phyloP scores from a whole-genome alignment of 2,888 invertebrate genomes.

The Tetragnatha montana region DNA sequence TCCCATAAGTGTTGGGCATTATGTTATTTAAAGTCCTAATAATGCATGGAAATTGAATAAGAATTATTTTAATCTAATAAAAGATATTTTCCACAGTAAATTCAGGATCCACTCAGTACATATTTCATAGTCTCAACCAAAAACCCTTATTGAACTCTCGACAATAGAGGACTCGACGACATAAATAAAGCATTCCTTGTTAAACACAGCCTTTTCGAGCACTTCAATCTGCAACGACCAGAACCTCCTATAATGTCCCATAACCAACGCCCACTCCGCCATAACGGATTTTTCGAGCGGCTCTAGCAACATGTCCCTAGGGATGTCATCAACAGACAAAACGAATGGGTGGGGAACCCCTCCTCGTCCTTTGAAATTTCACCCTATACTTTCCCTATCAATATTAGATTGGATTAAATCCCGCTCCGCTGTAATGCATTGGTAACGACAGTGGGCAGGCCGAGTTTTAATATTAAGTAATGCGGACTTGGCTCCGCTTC shows the following conservation, averaged over 20 bases:
- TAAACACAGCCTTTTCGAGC: not conserved
- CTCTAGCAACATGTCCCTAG: constrained; percentile 2
- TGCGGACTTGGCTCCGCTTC: not conserved
- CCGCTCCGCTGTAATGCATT: constrained; percentile 35
- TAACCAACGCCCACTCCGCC: constrained; percentile 46
- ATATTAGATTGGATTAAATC: constrained; percentile 53
- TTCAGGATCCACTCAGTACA: too few relatives aligned
- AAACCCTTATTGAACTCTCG: too few relatives aligned
- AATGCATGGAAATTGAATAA: too few relatives aligned
- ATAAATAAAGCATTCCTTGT: not conserved
- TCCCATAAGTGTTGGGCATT: too few relatives aligned
- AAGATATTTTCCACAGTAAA: too few relatives aligned
- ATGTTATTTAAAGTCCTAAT: too few relatives aligned
- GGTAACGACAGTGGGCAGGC: constrained; percentile 32
- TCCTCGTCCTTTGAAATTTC: constrained; percentile 19
- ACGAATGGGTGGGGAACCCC: constrained; percentile 11
- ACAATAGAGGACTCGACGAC: not conserved
- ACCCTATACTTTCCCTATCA: constrained; percentile 12
- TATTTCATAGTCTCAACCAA: too few relatives aligned
- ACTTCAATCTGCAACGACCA: constrained; percentile 10
- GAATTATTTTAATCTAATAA: too few relatives aligned
- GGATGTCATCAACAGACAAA: constrained; percentile 50
- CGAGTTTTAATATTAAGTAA: not conserved
- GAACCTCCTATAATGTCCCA: constrained; percentile 18
- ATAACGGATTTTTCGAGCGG: constrained; percentile 7